Conservation (phyloP, 2,888 invertebrate genomes). For the Hypselothyrea guttata region DNA sequence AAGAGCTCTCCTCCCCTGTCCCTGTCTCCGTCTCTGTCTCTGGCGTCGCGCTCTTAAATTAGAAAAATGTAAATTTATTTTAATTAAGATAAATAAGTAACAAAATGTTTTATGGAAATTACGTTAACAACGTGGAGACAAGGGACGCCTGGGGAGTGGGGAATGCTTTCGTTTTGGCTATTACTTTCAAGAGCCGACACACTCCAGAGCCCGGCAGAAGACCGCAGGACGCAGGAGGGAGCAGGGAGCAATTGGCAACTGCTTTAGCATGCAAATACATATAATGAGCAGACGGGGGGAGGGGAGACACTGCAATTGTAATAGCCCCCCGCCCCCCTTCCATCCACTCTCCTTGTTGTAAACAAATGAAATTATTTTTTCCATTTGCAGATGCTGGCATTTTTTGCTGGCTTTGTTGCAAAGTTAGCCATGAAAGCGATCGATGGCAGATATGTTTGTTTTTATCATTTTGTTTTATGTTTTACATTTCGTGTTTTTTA, state of each 20-base stretch:
- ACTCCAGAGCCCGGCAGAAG: conserved; percentile 50
- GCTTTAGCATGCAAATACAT: conserved; percentile 71
- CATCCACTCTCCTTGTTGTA: conserved; percentile 7
- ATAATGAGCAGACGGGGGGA: conserved; percentile 52
- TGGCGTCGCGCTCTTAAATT: conserved; percentile 77
- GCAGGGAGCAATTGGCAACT: conserved; percentile 41
- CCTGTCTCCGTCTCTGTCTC: conserved; percentile 18
- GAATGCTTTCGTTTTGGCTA: conserved; percentile 65
- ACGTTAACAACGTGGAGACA: conserved; percentile 77
- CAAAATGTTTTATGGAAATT: conserved; percentile 82
- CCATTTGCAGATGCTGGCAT: conserved; percentile 44
- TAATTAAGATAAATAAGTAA: conserved; percentile 82
- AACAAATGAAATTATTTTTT: conserved; percentile 66
- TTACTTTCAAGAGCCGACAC: conserved; percentile 72
- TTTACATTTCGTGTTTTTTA: conserved; percentile 52
- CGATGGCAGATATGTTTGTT: conserved; percentile 42
- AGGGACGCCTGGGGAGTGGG: conserved; percentile 19
- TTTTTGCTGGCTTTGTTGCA: conserved; percentile 50
- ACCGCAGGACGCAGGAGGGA: too few species aligned
- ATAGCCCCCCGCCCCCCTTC: conserved; percentile 16
- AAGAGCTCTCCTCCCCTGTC: conserved; percentile 7
- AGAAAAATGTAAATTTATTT: conserved; percentile 82
- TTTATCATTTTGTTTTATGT: conserved; percentile 35
- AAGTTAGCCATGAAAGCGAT: conserved; percentile 48
- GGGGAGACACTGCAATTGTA: conserved; percentile 16